Conservation (phyloP, 64 coral and sea anemone species). For the Dendronephthya gigantea region DNA sequence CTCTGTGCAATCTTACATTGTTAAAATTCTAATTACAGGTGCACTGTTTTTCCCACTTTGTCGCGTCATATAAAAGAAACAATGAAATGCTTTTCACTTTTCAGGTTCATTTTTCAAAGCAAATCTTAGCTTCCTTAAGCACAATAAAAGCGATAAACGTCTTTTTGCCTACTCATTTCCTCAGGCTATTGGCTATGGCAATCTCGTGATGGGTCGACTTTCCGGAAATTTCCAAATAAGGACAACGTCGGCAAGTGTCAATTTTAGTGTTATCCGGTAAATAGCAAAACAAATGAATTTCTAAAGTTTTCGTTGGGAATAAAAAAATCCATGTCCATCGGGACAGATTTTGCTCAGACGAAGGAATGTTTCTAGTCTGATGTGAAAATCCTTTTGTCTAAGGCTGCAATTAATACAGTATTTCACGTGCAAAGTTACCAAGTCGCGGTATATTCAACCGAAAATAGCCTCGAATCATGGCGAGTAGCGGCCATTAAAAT, state of each 20-base stretch:
- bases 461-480: not conserved
- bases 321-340: not conserved
- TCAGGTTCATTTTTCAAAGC: too few species aligned
- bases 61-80: too few species aligned
- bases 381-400: not conserved
- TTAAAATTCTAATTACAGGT: too few species aligned
- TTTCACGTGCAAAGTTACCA: not conserved
- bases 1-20: too few species aligned
- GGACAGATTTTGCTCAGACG: not conserved
- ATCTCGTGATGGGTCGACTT: not conserved
- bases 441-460: not conserved
- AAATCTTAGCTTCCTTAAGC: too few species aligned
- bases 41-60: too few species aligned
- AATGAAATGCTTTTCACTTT: too few species aligned
- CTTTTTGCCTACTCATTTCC: not conserved
- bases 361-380: not conserved
- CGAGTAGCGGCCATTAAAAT: not conserved
- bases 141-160: not conserved
- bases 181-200: not conserved
- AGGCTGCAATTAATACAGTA: not conserved
- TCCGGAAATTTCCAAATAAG: not conserved
- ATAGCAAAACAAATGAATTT: conserved; percentile 13
- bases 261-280: not conserved
- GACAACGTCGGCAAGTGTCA: not conserved
- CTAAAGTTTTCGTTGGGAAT: not conserved